These are phyloP conservation scores for Mionectes macconnelli DNA, from an alignment of 2,113 vertebrate genomes.

Conservation along the genomic window DNA sequence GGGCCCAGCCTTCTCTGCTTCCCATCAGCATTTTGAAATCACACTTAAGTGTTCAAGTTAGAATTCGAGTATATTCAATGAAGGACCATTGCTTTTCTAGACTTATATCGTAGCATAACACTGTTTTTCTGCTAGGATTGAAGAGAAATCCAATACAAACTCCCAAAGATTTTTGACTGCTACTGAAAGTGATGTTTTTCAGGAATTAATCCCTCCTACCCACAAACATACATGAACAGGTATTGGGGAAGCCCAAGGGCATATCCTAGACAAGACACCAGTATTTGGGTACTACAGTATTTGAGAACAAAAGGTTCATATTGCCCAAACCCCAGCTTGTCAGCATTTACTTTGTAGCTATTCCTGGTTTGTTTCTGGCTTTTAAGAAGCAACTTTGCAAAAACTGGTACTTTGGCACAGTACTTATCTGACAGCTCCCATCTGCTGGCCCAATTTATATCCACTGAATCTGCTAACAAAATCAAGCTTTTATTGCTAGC, in stretches of 20 bases:
- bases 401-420: background rate
- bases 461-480: background rate
- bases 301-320: background rate
- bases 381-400: background rate
- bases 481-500: background rate
- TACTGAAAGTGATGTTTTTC: background rate
- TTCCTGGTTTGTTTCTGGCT: background rate
- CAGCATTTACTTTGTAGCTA: background rate
- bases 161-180: background rate
- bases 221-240: background rate
- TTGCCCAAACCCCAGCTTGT: background rate
- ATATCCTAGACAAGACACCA: background rate
- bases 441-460: background rate
- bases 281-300: background rate
- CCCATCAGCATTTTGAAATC: background rate
- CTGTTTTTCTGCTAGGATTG: background rate
- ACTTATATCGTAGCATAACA: background rate
- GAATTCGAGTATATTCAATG: background rate
- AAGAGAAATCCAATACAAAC: background rate
- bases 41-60: background rate
- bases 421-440: background rate
- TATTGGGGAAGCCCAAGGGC: background rate
- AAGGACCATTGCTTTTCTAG: background rate
- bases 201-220: background rate
- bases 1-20: background rate